A percentile compares a stretch with the other conserved stretches of the same genome.
Evolutionary conservation across 2,113 vertebrate species (phyloP).

Genomic region (Sitta europaea): DNA sequence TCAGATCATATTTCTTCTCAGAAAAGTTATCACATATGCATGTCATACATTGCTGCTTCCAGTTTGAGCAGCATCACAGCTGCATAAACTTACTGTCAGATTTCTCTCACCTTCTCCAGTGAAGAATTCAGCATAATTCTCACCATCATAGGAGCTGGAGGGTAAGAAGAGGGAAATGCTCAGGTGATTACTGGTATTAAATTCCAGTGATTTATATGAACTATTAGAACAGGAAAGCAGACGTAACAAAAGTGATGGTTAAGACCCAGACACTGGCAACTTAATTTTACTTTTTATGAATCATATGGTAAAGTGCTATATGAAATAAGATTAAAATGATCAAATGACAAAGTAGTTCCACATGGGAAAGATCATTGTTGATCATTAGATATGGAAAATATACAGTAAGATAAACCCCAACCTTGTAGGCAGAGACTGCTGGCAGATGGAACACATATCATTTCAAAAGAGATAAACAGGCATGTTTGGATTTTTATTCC

Average conservation of each 20-base stretch:
- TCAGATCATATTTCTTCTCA: slow-evolving; percentile 51
- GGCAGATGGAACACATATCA: slow-evolving; percentile 57
- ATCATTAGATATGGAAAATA: slow-evolving; percentile 9
- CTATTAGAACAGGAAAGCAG: slow-evolving; percentile 46
- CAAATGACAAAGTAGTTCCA: slow-evolving; percentile 37
- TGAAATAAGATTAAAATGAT: slow-evolving; percentile 2
- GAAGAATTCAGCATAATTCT: slow-evolving; percentile 39
- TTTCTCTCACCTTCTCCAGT: neutral
- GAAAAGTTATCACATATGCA: slow-evolving; percentile 3
- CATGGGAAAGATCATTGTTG: neutral
- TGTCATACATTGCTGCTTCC: neutral
- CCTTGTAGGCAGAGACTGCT: neutral
- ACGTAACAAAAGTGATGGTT: slow-evolving; percentile 34
- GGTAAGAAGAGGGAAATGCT: neutral
- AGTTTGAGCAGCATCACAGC: neutral
- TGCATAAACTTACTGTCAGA: neutral
- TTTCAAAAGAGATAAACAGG: slow-evolving; percentile 55
- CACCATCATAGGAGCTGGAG: neutral
- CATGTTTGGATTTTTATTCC: slow-evolving; percentile 25
- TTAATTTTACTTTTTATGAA: slow-evolving; percentile 63
- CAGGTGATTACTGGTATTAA: slow-evolving; percentile 49
- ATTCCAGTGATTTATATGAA: slow-evolving; percentile 68
- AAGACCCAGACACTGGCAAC: neutral
- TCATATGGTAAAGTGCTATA: slow-evolving; percentile 2
- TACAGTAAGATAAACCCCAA: neutral